Base-by-base conservation (phyloP, 2,888 invertebrate genomes). In the Dryobotodes eremita region DNA sequence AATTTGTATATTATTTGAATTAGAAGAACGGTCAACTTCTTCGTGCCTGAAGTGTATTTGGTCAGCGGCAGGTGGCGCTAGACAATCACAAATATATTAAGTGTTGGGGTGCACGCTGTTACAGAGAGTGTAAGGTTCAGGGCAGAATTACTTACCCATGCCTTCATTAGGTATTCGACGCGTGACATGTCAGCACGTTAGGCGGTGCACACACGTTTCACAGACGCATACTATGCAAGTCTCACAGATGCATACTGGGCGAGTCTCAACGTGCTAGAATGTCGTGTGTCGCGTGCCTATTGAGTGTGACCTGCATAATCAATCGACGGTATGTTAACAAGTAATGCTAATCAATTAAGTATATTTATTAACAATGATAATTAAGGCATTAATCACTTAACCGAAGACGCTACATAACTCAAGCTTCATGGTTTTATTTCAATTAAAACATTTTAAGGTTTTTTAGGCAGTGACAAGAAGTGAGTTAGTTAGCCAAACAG, bases 241-340 rank as follows among this genome's bases (percentile, higher is more conserved):
- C 68, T 73, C 72, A 15, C 42, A 42, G 59, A 71, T 61, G 68
- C 84, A 86, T 85, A 72, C 71, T 79, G 59, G 8, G 68, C 74
- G 76, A 64, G 78, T 36, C 61, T 69, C 66, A n/a, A 46, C 72
- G 82, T 65, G 85, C 13, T 66, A 74, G 86, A 87, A 87, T 87
- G 77, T 79, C 76, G 75, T 77, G 11, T 65, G 66, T 53, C 78
- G 83, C 79, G 64, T 75, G 77, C 77, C 77, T 66, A 46, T 48
- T 73, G 84, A 91, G 90, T 92, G 75, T 80, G 75, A 57, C 59
- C 69, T 85, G 79, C 75, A 77, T 87, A 79, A 55, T 64, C 62
- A 71, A 82, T 66, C 55, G 50, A 15, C 17, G 61, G 55, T 42
- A 42, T 50, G 62, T 48, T 57, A 62, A 62, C 48, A 36, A 62